Conservation (phyloP, 2,113 vertebrate species). For the Ctenomys sociabilis region DNA sequence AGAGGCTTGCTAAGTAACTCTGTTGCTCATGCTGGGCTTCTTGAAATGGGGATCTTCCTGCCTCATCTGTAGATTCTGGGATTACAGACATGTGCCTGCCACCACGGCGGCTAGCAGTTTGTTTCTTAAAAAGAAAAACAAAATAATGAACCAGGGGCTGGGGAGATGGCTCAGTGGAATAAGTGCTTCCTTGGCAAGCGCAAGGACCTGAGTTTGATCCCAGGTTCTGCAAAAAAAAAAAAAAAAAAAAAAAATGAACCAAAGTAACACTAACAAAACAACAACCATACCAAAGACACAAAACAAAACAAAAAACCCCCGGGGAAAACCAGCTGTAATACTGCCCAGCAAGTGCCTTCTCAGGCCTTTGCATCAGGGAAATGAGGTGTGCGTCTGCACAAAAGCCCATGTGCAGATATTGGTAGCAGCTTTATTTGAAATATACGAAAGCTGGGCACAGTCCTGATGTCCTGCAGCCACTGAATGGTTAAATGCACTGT, state of each 20-base stretch:
- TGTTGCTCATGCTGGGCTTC: neutral
- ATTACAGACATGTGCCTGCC: neutral
- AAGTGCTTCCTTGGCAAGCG: no score
- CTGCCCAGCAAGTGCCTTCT: neutral
- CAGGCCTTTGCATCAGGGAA: neutral
- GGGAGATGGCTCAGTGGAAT: no score
- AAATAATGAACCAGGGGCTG: neutral
- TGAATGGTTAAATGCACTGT: neutral
- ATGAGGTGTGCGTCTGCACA: neutral
- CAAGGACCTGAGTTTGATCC: no score
- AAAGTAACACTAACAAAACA: neutral
- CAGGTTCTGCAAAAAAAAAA: no score
- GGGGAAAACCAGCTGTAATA: neutral
- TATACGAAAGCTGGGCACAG: neutral
- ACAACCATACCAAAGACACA: neutral
- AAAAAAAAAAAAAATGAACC: neutral
- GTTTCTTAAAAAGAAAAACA: neutral
- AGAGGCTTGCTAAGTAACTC: neutral
- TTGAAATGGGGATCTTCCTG: neutral
- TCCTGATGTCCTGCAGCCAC: neutral
- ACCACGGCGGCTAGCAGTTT: neutral
- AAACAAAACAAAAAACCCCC: neutral
- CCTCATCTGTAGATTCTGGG: neutral
- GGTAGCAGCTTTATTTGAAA: constrained; percentile 1
- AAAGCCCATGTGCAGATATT: neutral